phyloP scores from a whole-genome alignment of 1,140 invertebrate species.

The Nasonia giraulti region DNA sequence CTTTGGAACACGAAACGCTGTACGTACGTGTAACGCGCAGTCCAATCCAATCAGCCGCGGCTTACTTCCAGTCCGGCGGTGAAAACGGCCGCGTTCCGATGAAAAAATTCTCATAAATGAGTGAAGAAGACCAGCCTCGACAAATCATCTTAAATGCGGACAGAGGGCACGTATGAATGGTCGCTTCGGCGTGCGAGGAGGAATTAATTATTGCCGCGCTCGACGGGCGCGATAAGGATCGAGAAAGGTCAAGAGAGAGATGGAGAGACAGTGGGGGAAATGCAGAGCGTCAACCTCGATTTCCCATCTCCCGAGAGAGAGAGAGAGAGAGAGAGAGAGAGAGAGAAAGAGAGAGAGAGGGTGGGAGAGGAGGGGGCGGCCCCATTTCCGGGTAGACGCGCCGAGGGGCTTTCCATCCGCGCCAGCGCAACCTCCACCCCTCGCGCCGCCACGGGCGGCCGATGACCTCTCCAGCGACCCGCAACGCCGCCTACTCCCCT shows the following conservation, averaged over 20 bases:
- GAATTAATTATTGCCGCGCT: slow-evolving; percentile 10
- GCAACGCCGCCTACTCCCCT: background rate
- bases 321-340: background rate
- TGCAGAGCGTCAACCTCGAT: slow-evolving; percentile 23
- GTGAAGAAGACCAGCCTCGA: too few species aligned
- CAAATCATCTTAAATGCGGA: too few species aligned
- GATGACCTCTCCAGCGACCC: slow-evolving; percentile 35
- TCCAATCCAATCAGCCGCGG: too few species aligned
- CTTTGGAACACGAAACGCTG: too few species aligned
- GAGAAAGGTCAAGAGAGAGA: slow-evolving; percentile 30
- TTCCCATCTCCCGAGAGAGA: background rate
- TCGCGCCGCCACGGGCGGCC: slow-evolving; percentile 40
- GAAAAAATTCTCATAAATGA: too few species aligned
- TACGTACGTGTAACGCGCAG: too few species aligned
- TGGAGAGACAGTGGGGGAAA: background rate
- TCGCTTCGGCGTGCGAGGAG: background rate
- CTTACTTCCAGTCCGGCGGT: too few species aligned
- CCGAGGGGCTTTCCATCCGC: slow-evolving; percentile 32
- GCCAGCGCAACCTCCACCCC: slow-evolving; percentile 44
- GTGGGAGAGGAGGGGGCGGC: background rate
- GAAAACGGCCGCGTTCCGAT: too few species aligned
- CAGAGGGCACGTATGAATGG: too few species aligned
- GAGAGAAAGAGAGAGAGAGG: background rate
- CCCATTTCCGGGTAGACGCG: slow-evolving; percentile 40
- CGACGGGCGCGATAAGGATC: background rate